A percentile compares a stretch with the other conserved stretches of the same genome.
These are phyloP conservation scores for Electrophaes corylata DNA, from an alignment of 2,888 invertebrate species.

Conservation along the genomic window DNA sequence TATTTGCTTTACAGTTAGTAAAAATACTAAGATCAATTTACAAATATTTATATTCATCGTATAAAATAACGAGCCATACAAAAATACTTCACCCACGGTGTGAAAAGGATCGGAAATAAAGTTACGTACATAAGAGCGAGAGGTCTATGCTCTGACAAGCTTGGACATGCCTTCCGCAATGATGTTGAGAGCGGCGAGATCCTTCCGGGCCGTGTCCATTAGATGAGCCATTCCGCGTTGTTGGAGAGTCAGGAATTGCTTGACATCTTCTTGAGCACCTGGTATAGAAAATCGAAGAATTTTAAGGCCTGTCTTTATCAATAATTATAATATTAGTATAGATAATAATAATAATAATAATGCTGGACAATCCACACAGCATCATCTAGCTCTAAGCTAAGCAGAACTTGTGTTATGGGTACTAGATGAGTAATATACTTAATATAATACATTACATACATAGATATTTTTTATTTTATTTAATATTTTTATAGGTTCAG, in stretches of 20 bases:
- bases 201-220: constrained; percentile 92
- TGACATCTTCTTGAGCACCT: constrained; percentile 88
- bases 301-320: too few species aligned
- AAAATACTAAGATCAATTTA: constrained; percentile 5
- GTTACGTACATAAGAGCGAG: constrained; percentile 23
- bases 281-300: too few species aligned
- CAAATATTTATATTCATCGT: constrained; percentile 8
- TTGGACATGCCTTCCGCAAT: constrained; percentile 91
- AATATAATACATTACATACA: too few species aligned
- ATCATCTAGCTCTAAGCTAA: too few species aligned
- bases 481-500: too few species aligned
- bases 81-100: constrained; percentile 10
- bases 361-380: too few species aligned
- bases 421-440: too few species aligned
- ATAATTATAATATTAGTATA: too few species aligned
- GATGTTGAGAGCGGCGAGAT: constrained; percentile 90
- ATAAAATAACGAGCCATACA: constrained; percentile 16
- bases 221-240: constrained; percentile 95
- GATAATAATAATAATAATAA: too few species aligned
- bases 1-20: not conserved
- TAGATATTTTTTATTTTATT: too few species aligned
- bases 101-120: constrained; percentile 8
- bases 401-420: too few species aligned
- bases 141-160: constrained; percentile 67
- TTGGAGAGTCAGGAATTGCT: constrained; percentile 92